Conservation (phyloP, 2,113 vertebrate species). For the Varanus salvator region DNA sequence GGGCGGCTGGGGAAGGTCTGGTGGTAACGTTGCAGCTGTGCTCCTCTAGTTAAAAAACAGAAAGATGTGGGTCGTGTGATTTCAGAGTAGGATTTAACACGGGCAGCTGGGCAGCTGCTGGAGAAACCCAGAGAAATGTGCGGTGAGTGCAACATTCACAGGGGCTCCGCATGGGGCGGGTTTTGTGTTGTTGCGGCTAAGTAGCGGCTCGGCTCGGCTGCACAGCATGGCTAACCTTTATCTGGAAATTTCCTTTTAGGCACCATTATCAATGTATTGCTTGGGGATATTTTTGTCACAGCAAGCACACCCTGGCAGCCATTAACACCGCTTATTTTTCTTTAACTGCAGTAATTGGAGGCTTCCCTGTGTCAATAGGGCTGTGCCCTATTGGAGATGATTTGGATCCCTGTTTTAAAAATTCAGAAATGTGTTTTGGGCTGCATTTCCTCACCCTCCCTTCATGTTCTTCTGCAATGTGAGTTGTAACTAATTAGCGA, state of each 20-base stretch:
- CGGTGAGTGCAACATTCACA: background rate
- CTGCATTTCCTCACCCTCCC: constrained; percentile 20
- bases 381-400: background rate
- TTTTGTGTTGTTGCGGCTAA: constrained; percentile 64
- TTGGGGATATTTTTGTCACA: constrained; percentile 42
- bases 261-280: constrained; percentile 33
- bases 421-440: constrained; percentile 21
- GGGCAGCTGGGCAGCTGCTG: background rate
- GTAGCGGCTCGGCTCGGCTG: constrained; percentile 41
- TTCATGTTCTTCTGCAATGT: constrained; percentile 27
- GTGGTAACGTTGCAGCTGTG: background rate
- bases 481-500: constrained; percentile 12
- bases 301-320: constrained; percentile 25
- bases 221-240: constrained; percentile 54
- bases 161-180: constrained; percentile 33
- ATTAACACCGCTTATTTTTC: constrained; percentile 29
- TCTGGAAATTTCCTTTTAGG: constrained; percentile 44
- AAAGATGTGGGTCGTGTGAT: background rate
- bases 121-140: background rate
- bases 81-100: background rate
- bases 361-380: background rate
- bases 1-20: too few relatives aligned
- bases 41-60: background rate
- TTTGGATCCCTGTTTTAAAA: background rate
- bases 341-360: constrained; percentile 26